Evolutionary conservation across 2,888 invertebrate genomes (phyloP), one percentile per base, ranked within the genome.

Genomic region (Eupithecia vulgata): DNA sequence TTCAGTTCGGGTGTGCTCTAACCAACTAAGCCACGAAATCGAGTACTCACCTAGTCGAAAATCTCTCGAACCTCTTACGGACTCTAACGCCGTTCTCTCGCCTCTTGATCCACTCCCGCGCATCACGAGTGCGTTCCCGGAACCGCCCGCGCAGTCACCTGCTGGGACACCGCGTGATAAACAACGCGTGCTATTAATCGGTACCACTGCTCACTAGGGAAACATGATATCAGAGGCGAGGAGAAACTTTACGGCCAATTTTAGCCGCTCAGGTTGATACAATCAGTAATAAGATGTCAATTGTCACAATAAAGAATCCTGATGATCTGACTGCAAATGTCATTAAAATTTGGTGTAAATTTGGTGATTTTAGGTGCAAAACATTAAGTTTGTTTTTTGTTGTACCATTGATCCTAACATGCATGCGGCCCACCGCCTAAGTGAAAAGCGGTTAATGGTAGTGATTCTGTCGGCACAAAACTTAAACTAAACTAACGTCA

Each of bases 161-260:
- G 93, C 92, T 90, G 91, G 78, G 92, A 85, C 90, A 88, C 84
- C 83, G 86, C 85, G 87, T 90, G 91, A 92, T 91, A 90, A 91
- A 92, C 91, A 92, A 90, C 89, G 88, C 88, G 86, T 87, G 88
- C 87, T 86, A 92, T 91, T 92, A 92, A 92, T 93, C 91, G 90
- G 91, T 92, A 93, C 93, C 91, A 70, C 34, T 72, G 57, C 65
- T 70, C 59, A 83, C 82, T 83, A 85, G 83, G 42, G 65, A 40
- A 65, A 40, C 65, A 40, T 21, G 65, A 37, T 48, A 35, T 21
- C 64, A 37, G 25, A 25, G 17, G 34, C 17, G 61, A 61, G 34
- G 30, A 61, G 40, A 25, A 65, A 65, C 35, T 64, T 64, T 64
- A 64, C 37, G 37, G 35, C 8, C 15, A 61, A 61, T 30, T 30